Percentiles rank a stretch among this genome's conserved stretches.
These are phyloP conservation scores for Conger conger DNA, from an alignment of 2,113 vertebrate species.

Conservation along the genomic window DNA sequence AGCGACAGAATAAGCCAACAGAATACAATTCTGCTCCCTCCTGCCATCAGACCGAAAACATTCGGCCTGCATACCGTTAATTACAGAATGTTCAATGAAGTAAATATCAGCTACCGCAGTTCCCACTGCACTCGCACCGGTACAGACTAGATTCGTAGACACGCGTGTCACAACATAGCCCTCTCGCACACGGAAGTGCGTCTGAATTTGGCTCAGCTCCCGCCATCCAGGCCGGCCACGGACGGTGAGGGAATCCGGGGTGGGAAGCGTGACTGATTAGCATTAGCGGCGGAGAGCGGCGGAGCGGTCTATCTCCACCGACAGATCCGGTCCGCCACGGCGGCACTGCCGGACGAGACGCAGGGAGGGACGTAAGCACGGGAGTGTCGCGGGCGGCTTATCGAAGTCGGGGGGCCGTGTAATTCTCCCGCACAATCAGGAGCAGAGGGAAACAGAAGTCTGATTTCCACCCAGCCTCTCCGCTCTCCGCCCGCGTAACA, in stretches of 20 bases:
- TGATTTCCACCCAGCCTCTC: background rate
- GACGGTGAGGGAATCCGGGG: background rate
- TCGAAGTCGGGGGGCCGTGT: constrained; percentile 36
- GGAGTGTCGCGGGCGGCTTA: constrained; percentile 36
- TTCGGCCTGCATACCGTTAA: background rate
- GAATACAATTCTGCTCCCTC: background rate
- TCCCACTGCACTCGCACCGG: background rate
- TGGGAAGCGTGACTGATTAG: background rate
- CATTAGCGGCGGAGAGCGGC: background rate
- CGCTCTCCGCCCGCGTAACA: background rate
- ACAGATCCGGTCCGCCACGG: too few species aligned
- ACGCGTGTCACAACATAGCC: background rate
- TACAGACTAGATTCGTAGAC: background rate
- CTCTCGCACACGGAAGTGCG: background rate
- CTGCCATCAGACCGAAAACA: background rate
- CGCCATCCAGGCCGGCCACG: background rate
- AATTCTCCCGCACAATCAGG: constrained; percentile 39
- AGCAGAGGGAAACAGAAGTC: background rate
- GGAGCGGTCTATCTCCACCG: too few species aligned
- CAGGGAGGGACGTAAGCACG: background rate
- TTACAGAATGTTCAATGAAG: background rate
- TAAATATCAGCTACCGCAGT: background rate
- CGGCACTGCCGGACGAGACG: background rate
- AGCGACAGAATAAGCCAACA: too few species aligned
- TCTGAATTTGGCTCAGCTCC: background rate